A percentile compares a stretch with the other conserved stretches of the same genome.
Conservation (phyloP, 2,888 invertebrate species). For the Diplazon laetatorius region DNA sequence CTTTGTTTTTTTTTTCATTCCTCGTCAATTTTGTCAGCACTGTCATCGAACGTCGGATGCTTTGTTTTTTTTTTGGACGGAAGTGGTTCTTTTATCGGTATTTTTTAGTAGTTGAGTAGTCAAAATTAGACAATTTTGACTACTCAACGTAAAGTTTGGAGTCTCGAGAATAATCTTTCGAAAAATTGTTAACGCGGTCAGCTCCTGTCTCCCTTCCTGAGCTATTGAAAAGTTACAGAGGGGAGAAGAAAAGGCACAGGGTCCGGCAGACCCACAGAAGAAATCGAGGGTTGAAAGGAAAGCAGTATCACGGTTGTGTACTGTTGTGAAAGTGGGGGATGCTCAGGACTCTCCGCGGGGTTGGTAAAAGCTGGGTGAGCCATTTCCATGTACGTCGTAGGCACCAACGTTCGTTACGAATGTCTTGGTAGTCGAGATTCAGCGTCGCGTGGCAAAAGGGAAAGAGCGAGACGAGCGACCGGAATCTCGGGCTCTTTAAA, state of each 20-base stretch:
- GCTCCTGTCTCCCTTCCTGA: too few relatives aligned
- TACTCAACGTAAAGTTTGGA: too few relatives aligned
- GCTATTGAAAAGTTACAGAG: too few relatives aligned
- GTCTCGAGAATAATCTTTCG: too few relatives aligned
- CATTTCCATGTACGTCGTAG: conserved; percentile 34
- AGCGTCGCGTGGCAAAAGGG: conserved; percentile 47
- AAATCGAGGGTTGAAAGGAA: conserved; percentile 40
- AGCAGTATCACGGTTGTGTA: conserved; percentile 67
- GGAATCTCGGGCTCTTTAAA: conserved; percentile 77
- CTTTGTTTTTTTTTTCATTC: background rate
- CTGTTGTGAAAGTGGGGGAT: conserved; percentile 64
- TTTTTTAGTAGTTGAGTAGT: background rate
- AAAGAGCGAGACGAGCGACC: conserved; percentile 63
- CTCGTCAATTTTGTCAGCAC: background rate
- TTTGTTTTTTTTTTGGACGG: background rate
- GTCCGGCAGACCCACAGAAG: too few relatives aligned
- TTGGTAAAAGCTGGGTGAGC: conserved; percentile 57
- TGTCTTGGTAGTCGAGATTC: conserved; percentile 59
- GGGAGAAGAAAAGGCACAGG: conserved; percentile 20
- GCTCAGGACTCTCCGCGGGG: conserved; percentile 60
- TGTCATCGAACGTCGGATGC: background rate
- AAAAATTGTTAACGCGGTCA: too few relatives aligned
- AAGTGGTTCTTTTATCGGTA: background rate
- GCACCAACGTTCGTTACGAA: conserved; percentile 36
- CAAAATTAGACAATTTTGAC: too few relatives aligned